These are phyloP conservation scores for Haliclystus octoradiatus DNA, from an alignment of 30 jellyfish, hydroid and myxozoan species.

Conservation along the genomic window DNA sequence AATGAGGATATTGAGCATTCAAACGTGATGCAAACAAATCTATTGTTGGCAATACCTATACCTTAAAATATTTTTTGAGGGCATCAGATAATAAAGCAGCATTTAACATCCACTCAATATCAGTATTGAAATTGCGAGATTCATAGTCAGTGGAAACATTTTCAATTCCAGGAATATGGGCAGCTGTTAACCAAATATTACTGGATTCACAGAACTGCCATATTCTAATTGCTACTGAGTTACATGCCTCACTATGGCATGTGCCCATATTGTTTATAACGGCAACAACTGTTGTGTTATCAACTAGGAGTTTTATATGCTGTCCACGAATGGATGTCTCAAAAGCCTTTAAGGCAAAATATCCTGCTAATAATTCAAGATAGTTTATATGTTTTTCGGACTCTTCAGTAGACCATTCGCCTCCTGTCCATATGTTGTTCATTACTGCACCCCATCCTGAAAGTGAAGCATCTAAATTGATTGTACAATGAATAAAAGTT, in stretches of 20 bases:
- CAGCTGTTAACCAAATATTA: constrained; percentile 32
- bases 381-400: constrained; percentile 13
- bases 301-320: constrained; percentile 41
- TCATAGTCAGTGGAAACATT: constrained; percentile 30
- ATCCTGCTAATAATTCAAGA: constrained; percentile 24
- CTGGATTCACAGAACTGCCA: constrained; percentile 21
- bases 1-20: constrained; percentile 11
- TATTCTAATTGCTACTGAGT: constrained; percentile 2
- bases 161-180: constrained; percentile 26
- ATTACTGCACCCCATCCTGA: constrained; percentile 37
- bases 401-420: constrained; percentile 27
- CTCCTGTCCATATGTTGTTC: constrained; percentile 11
- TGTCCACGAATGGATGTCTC: background rate
- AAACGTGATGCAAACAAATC: constrained; percentile 31
- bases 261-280: constrained; percentile 39
- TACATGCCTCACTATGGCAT: background rate
- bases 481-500: constrained; percentile 2
- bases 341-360: constrained; percentile 9
- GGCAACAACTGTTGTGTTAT: constrained; percentile 50
- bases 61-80: background rate
- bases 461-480: constrained; percentile 39
- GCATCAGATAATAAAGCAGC: background rate
- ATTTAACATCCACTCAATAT: constrained; percentile 31
- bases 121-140: constrained; percentile 14
- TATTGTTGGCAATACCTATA: constrained; percentile 8